Conservation (phyloP, 2,888 invertebrate species). For the Watsonalla cultraria region DNA sequence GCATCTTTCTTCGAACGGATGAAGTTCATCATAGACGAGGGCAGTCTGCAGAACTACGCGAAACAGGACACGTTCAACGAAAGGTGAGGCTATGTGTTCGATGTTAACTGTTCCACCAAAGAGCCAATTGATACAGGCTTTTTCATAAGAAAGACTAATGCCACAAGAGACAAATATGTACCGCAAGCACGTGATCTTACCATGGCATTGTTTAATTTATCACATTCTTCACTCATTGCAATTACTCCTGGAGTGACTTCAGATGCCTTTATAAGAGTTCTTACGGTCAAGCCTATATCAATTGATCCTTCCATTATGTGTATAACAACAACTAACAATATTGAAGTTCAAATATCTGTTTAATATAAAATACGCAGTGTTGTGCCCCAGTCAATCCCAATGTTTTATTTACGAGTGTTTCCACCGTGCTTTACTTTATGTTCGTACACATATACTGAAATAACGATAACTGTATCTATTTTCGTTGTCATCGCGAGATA, state of each 20-base stretch:
- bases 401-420: constrained; percentile 68
- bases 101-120: constrained; percentile 45
- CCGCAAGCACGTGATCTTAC: too few species aligned
- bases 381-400: constrained; percentile 87
- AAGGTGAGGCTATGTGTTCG: constrained; percentile 85
- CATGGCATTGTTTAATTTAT: too few species aligned
- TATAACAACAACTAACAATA: not conserved
- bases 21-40: constrained; percentile 98
- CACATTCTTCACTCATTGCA: too few species aligned
- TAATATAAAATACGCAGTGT: constrained; percentile 83
- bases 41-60: constrained; percentile 98
- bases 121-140: constrained; percentile 7
- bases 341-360: constrained; percentile 30
- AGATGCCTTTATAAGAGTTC: not conserved
- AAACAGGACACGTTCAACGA: constrained; percentile 97
- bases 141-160: not conserved
- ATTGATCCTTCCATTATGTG: not conserved
- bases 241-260: too few species aligned
- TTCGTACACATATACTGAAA: constrained; percentile 39
- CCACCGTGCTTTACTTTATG: constrained; percentile 60
- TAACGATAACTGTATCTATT: constrained; percentile 25
- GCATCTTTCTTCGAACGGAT: constrained; percentile 99
- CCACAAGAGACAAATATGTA: not conserved
- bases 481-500: constrained; percentile 28
- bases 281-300: not conserved